Evolutionary conservation across 2,888 invertebrate species (phyloP).

Genomic region (Syrista parreyssii): DNA sequence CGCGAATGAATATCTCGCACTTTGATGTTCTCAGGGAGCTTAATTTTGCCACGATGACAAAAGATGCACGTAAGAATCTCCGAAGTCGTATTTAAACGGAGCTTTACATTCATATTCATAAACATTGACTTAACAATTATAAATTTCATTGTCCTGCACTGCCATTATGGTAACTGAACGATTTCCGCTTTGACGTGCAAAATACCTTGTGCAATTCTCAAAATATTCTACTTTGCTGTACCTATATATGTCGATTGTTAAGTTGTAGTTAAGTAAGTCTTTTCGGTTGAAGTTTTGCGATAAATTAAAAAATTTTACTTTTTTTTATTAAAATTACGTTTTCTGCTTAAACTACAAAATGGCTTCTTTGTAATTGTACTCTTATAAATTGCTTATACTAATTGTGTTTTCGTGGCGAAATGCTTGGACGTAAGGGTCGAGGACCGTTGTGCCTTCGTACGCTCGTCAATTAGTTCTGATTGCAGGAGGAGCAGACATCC

Average conservation of each 20-base stretch:
- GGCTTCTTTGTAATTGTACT: conserved; percentile 14
- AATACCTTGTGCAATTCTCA: neutral
- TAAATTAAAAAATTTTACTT: conserved; percentile 1
- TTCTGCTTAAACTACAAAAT: neutral
- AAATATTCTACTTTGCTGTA: neutral
- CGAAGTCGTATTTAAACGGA: conserved; percentile 9
- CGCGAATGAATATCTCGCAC: conserved; percentile 54
- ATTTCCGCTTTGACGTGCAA: neutral
- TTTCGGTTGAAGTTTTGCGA: conserved; percentile 3
- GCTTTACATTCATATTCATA: neutral
- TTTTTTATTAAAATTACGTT: too few relatives aligned
- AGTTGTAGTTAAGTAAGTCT: neutral
- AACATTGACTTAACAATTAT: neutral
- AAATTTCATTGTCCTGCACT: neutral
- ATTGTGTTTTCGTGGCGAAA: conserved; percentile 58
- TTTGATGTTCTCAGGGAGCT: conserved; percentile 57
- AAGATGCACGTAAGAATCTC: conserved; percentile 4
- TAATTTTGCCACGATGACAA: conserved; percentile 61
- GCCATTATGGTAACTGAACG: neutral
- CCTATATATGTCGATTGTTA: neutral
- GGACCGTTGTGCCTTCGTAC: conserved; percentile 65
- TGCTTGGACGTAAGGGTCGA: conserved; percentile 63
- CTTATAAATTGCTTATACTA: conserved; percentile 12
- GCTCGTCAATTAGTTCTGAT: conserved; percentile 47
- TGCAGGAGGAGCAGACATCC: conserved; percentile 54